Conservation (phyloP, 2,888 invertebrate species). For the Choristoneura rosaceana region DNA sequence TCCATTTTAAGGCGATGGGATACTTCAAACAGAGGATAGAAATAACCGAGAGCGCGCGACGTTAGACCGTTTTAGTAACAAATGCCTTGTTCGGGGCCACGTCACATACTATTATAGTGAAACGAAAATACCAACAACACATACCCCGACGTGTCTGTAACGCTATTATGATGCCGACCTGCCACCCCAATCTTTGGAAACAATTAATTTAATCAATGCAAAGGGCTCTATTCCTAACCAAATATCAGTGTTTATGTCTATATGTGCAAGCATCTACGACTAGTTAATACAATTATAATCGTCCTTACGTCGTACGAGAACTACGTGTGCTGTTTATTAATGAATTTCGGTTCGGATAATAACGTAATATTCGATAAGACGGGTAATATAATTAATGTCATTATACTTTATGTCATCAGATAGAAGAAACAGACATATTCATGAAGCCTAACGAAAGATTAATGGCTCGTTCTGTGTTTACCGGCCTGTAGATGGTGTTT, state of each 20-base stretch:
- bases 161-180: slow-evolving; percentile 37
- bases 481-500: slow-evolving; percentile 29
- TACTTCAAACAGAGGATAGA: slow-evolving; percentile 66
- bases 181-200: slow-evolving; percentile 36
- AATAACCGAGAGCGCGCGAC: slow-evolving; percentile 59
- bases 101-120: slow-evolving; percentile 45
- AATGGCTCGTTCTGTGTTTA: slow-evolving; percentile 32
- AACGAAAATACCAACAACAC: slow-evolving; percentile 55
- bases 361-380: slow-evolving; percentile 25
- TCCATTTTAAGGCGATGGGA: slow-evolving; percentile 60
- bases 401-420: slow-evolving; percentile 11
- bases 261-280: slow-evolving; percentile 19
- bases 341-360: slow-evolving; percentile 24
- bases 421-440: slow-evolving; percentile 25
- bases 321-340: slow-evolving; percentile 35
- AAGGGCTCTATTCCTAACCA: slow-evolving; percentile 35
- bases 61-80: slow-evolving; percentile 63
- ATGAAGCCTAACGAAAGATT: slow-evolving; percentile 32
- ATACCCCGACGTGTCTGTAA: slow-evolving; percentile 35
- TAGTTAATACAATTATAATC: slow-evolving; percentile 40
- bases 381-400: slow-evolving; percentile 10
- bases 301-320: slow-evolving; percentile 6
- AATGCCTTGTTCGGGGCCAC: slow-evolving; percentile 56
- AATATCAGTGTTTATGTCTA: slow-evolving; percentile 29
- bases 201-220: slow-evolving; percentile 42